Evolutionary conservation across 2,113 vertebrate species (phyloP).

Genomic region (Arizona elegans): DNA sequence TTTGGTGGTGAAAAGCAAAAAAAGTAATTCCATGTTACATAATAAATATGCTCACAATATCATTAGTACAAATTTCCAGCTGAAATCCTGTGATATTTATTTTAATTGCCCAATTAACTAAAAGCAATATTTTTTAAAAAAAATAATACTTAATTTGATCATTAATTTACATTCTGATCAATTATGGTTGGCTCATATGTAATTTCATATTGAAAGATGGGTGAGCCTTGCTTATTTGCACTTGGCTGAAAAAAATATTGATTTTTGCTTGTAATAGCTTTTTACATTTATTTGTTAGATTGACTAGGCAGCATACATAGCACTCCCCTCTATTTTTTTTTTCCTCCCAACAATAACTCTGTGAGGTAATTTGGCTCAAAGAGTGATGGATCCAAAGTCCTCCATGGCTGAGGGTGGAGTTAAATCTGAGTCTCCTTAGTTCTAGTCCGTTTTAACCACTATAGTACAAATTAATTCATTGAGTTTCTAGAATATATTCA

Average conservation of each 20-base stretch:
- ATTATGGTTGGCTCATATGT: background rate
- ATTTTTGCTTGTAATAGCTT: background rate
- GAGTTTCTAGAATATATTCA: background rate
- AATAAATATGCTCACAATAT: conserved; percentile 12
- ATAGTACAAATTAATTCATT: background rate
- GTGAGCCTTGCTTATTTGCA: background rate
- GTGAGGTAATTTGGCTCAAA: background rate
- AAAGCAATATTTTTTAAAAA: background rate
- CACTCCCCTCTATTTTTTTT: background rate
- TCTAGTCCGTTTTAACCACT: background rate
- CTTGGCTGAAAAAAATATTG: background rate
- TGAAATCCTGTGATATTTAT: conserved; percentile 12
- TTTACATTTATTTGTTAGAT: background rate
- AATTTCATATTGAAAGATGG: background rate
- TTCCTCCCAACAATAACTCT: background rate
- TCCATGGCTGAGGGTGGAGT: background rate
- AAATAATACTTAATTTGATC: background rate
- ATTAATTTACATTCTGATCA: conserved; percentile 11
- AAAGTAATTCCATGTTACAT: background rate
- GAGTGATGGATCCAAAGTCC: background rate
- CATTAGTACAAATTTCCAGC: background rate
- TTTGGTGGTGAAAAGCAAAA: background rate
- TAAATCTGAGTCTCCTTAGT: background rate
- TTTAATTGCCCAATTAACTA: conserved; percentile 25
- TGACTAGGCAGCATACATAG: background rate